Evolutionary conservation across 1,140 invertebrate species (phyloP).

Genomic region (Bombus pascuorum): DNA sequence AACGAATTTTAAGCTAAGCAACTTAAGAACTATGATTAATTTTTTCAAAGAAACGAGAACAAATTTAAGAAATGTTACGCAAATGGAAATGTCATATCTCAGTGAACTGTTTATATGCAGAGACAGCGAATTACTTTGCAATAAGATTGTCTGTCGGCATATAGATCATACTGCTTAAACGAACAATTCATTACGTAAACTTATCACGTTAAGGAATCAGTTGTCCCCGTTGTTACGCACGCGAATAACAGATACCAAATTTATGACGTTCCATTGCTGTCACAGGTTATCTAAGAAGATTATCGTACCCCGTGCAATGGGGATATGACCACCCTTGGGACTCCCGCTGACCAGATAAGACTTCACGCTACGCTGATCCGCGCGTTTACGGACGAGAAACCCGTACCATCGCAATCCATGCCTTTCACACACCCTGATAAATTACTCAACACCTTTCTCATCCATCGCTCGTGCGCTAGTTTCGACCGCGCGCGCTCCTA

Average conservation of each 20-base stretch:
- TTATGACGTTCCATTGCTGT: conserved; percentile 45
- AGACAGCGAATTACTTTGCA: not conserved
- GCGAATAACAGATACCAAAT: conserved; percentile 39
- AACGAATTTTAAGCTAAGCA: not conserved
- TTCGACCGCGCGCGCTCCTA: conserved; percentile 39
- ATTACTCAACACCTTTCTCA: conserved; percentile 72
- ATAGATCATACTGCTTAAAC: not conserved
- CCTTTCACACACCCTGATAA: conserved; percentile 73
- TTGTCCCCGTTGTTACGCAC: not conserved
- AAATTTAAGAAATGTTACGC: not conserved
- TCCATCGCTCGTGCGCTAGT: conserved; percentile 56
- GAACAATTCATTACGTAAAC: not conserved
- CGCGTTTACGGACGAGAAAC: conserved; percentile 52
- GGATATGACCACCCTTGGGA: conserved; percentile 66
- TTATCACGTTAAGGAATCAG: conserved; percentile 25
- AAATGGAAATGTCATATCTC: too few relatives aligned
- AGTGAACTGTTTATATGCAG: too few relatives aligned
- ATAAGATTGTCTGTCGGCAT: not conserved
- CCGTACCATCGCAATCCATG: conserved; percentile 58
- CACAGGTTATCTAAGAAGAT: conserved; percentile 44
- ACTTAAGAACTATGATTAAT: not conserved
- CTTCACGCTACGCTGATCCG: conserved; percentile 63
- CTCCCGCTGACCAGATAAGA: conserved; percentile 69
- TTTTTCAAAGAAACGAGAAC: not conserved
- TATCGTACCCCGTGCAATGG: conserved; percentile 35